These are phyloP conservation scores for Tryphoninae sp. DNA, from an alignment of 2,888 invertebrate species.

Conservation along the genomic window DNA sequence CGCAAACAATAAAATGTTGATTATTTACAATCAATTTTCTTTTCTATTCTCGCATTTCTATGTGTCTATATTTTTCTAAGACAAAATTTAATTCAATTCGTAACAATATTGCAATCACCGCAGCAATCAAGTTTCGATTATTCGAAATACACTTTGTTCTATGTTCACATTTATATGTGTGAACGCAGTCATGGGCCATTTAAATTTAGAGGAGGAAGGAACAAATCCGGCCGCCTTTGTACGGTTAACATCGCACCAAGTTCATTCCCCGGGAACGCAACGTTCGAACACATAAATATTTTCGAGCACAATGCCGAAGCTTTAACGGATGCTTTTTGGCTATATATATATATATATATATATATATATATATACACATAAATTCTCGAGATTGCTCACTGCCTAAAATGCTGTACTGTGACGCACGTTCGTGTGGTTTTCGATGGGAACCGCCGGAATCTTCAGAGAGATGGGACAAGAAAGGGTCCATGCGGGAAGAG, in stretches of 20 bases:
- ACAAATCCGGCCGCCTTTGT: constrained; percentile 53
- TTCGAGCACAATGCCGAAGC: constrained; percentile 73
- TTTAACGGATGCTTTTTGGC: constrained; percentile 46
- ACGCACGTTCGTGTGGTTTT: constrained; percentile 68
- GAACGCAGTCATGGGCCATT: constrained; percentile 2
- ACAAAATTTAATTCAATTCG: too few relatives aligned
- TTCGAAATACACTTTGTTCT: background rate
- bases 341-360: constrained; percentile 21
- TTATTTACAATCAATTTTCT: too few relatives aligned
- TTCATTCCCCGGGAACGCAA: constrained; percentile 24
- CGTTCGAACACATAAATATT: constrained; percentile 76
- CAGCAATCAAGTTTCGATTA: background rate
- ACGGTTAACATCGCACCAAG: constrained; percentile 44
- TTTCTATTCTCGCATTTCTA: too few relatives aligned
- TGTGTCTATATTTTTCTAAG: too few relatives aligned
- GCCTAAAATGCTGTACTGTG: constrained; percentile 9
- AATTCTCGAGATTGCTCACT: background rate
- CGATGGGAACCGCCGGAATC: constrained; percentile 68
- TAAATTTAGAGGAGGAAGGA: constrained; percentile 56
- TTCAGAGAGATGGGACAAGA: constrained; percentile 25
- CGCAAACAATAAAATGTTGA: too few relatives aligned
- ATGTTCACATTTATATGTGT: too few relatives aligned
- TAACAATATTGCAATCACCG: background rate
- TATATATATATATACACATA: constrained; percentile 24
- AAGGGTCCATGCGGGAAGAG: constrained; percentile 47